Conservation (phyloP, 2,113 vertebrate genomes). For the Otis tarda region DNA sequence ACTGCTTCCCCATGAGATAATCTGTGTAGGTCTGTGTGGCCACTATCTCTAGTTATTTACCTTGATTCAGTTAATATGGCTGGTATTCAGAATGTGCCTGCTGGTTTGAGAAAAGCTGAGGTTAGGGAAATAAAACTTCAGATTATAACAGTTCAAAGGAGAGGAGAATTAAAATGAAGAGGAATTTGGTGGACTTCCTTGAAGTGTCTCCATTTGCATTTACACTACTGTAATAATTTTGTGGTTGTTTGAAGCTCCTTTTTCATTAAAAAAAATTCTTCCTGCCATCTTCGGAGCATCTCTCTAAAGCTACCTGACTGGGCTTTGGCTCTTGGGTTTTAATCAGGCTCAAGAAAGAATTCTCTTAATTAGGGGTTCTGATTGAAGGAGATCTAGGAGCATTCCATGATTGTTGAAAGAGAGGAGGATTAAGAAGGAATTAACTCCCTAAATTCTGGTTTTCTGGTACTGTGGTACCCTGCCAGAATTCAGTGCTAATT, state of each 20-base stretch:
- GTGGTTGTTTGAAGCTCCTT: background rate
- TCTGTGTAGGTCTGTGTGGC: background rate
- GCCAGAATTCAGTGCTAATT: background rate
- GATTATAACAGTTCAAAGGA: background rate
- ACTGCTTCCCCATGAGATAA: background rate
- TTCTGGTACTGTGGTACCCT: background rate
- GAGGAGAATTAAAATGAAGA: constrained; percentile 14
- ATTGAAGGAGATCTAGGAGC: constrained; percentile 20
- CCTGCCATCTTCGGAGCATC: background rate
- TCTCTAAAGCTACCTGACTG: constrained; percentile 6
- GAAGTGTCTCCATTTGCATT: background rate
- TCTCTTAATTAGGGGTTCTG: constrained; percentile 22
- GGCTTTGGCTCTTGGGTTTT: constrained; percentile 9
- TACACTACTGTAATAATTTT: background rate
- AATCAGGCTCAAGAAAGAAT: background rate
- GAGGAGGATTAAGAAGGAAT: background rate
- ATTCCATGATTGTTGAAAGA: background rate
- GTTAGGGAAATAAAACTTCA: background rate
- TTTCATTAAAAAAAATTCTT: background rate
- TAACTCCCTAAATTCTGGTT: constrained; percentile 1
- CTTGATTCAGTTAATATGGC: background rate
- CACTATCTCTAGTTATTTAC: background rate
- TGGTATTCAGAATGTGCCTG: background rate
- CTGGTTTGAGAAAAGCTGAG: background rate
- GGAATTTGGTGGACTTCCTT: background rate